phyloP scores from a whole-genome alignment of 2,888 invertebrate genomes.

The Eupithecia subumbrata region DNA sequence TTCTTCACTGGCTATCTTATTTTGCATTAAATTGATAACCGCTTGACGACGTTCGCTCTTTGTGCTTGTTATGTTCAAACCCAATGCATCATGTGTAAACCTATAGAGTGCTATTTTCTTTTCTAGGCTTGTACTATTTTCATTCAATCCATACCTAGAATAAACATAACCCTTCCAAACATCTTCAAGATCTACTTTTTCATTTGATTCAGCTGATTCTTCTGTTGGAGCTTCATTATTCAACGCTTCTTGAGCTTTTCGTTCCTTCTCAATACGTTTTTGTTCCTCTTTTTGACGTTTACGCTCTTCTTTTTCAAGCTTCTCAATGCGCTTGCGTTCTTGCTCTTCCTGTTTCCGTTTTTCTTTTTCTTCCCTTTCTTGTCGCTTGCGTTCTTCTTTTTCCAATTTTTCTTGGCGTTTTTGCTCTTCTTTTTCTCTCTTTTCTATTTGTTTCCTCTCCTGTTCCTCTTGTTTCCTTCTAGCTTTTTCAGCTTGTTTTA shows the following conservation, averaged over 20 bases:
- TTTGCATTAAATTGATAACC: constrained; percentile 65
- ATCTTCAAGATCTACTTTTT: constrained; percentile 68
- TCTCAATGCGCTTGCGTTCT: constrained; percentile 47
- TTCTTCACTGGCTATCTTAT: constrained; percentile 54
- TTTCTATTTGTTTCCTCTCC: constrained; percentile 49
- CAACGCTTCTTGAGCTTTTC: constrained; percentile 56
- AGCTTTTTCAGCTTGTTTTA: constrained; percentile 56
- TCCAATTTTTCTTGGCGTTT: constrained; percentile 50
- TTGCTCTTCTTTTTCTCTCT: constrained; percentile 48
- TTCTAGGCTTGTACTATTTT: constrained; percentile 61
- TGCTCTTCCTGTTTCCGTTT: constrained; percentile 57
- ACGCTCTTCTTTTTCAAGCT: constrained; percentile 47
- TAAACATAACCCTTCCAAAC: constrained; percentile 72
- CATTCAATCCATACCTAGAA: constrained; percentile 65
- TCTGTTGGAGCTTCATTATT: constrained; percentile 45
- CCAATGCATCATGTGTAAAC: constrained; percentile 69
- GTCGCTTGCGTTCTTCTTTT: constrained; percentile 49
- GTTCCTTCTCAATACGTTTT: constrained; percentile 45
- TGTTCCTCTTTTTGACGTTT: constrained; percentile 53
- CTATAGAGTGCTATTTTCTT: constrained; percentile 63
- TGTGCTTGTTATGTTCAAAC: constrained; percentile 66
- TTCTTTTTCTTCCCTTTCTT: constrained; percentile 49
- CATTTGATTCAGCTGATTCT: constrained; percentile 56
- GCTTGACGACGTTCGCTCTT: constrained; percentile 70
- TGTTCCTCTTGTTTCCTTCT: constrained; percentile 54